Evolutionary conservation across 1,140 invertebrate species (phyloP), one percentile per base, ranked within the genome.

Genomic region (Tetraneura akinire): DNA sequence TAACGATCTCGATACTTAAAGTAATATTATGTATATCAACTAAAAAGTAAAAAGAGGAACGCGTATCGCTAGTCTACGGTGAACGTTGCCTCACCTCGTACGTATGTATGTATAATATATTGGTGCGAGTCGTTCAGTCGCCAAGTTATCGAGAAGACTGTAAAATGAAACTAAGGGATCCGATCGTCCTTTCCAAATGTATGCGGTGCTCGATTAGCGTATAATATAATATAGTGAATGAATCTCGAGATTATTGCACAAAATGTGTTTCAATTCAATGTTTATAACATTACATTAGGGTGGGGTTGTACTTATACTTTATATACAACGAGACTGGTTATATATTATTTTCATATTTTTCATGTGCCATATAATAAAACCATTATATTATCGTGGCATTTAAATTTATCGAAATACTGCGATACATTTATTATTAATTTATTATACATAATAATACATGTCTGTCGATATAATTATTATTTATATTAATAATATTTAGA

Each of bases 151-250:
- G n/a, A 18, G 74, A 78, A 78, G 74, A 78, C 74, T 47, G 74
- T 78, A 78, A 78, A 78, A 78, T 78, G 74, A 62, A 62, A 78
- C 74, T 78, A 78, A 78, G 74, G 74, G 74, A n/a, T 55, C 62
- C 18, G 13, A 14, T 78, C 37, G 55, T 55, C 53, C 53, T 78
- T 45, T n/a, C 18, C 51, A 21, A 4, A 37, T 37, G n/a, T n/a
- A n/a, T n/a, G n/a, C n/a, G n/a, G n/a, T n/a, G 68, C 42, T 51
- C 51, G 10, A n/a, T n/a, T n/a, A n/a, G n/a, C n/a, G n/a, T n/a
- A n/a, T n/a, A n/a, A n/a, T n/a, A n/a, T n/a, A n/a, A n/a, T 57
- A 37, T 53, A 76, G 29, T 74, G 53, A 57, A 57, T 57, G 53
- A 45, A 76, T 76, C 53, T 51, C 70, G 18, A n/a, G n/a, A 13